Evolutionary conservation across 2,797 vertebrate species (phyloP), one percentile per base, ranked within the genome.

Genomic region (Buceros bicornis): DNA sequence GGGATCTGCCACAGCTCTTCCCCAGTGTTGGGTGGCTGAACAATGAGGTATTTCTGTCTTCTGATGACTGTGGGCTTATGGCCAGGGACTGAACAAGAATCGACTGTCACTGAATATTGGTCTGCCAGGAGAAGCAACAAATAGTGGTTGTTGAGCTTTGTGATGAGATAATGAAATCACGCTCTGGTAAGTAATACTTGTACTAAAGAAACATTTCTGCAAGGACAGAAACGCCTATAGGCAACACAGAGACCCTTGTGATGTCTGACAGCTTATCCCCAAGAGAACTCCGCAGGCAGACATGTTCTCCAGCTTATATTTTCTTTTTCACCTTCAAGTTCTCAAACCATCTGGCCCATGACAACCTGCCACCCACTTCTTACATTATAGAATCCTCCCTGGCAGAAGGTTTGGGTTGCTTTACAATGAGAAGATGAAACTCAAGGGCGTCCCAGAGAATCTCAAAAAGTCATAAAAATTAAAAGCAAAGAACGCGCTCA

Each of bases 71-170:
- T 82, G 73, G 91, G 93, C 66, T 84, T 40, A 42, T 8, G 43
- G 91, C 87, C 89, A 96, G 35, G 20, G 35, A 28, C 56, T 25
- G 29, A 94, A 92, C 65, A 95, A 92, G 65, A 92, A 58, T 91
- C 0, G 0, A 37, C 79, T 93, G 73, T 94, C 62, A 73, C 47
- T 76, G 73, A 86, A 66, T 37, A 29, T 7, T 45, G 28, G 47
- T 77, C 35, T 91, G 67, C 40, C 51, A 83, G 33, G 17, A 45
- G 43, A 76, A 64, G 85, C 10, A 93, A 94, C 87, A 96, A 91
- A 90, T 29, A 87, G 43, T 80, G 87, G 40, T 79, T 95, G 82
- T 87, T 85, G 54, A 76, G 33, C 45, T 87, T 72, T 4, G 3
- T 35, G 91, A 90, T 76, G 79, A 83, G 57, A 45, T 54, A 81